A percentile compares a stretch with the other conserved stretches of the same genome.
phyloP scores from a whole-genome alignment of 2,888 invertebrate genomes.

The Beris chalybata region DNA sequence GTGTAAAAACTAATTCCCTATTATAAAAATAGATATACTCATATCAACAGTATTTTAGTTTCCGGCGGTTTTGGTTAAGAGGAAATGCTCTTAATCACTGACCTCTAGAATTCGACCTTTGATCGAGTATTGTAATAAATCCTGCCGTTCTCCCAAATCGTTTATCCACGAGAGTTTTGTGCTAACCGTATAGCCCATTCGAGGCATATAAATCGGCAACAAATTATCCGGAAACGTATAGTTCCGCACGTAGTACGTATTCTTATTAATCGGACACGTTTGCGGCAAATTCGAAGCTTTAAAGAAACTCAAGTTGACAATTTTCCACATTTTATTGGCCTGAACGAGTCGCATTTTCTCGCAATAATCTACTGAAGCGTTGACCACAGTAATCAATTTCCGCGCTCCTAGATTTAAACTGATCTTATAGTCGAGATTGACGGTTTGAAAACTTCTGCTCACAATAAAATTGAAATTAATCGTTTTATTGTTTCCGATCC shows the following conservation, averaged over 20 bases:
- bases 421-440: neutral
- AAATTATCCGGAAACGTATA: constrained; percentile 8
- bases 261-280: constrained; percentile 15
- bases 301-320: constrained; percentile 1
- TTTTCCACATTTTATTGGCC: constrained; percentile 9
- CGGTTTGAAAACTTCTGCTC: neutral
- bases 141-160: neutral
- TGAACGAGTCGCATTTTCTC: neutral
- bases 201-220: constrained; percentile 8
- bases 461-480: constrained; percentile 1
- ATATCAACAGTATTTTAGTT: no score
- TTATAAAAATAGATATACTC: no score
- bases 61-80: no score
- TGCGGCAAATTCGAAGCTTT: constrained; percentile 11
- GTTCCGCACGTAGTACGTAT: constrained; percentile 13
- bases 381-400: neutral
- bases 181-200: neutral
- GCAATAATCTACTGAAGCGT: constrained; percentile 13
- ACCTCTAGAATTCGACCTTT: neutral
- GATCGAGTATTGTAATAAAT: neutral
- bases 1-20: no score
- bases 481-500: constrained; percentile 10
- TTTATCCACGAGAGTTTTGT: neutral
- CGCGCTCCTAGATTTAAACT: neutral
- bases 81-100: neutral